A percentile compares a stretch with the other conserved stretches of the same genome.
Evolutionary conservation across 2,113 vertebrate species (phyloP).

Genomic region (Poeciliopsis occidentalis): DNA sequence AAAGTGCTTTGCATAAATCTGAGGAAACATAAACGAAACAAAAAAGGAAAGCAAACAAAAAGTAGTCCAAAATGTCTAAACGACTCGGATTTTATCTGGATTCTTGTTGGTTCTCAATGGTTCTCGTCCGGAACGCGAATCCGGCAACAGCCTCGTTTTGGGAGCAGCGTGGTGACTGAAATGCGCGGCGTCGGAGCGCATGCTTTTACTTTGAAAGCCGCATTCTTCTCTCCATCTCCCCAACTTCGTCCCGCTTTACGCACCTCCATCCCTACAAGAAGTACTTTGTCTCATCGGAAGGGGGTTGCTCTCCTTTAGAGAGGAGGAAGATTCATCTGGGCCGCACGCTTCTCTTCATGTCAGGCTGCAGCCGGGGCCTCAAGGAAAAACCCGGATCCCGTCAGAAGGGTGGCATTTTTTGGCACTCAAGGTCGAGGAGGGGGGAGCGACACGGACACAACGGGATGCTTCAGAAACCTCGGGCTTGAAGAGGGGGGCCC

Average conservation of each 20-base stretch:
- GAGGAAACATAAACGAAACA: too few relatives aligned
- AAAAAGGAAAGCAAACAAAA: too few relatives aligned
- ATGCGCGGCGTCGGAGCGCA: background rate
- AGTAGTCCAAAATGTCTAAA: too few relatives aligned
- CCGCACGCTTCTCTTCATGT: conserved; percentile 12
- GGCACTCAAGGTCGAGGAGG: background rate
- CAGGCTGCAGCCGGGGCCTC: conserved; percentile 2
- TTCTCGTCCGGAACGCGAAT: too few relatives aligned
- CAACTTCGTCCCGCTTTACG: background rate
- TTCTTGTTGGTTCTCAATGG: too few relatives aligned
- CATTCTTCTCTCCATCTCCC: background rate
- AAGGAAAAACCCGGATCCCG: background rate
- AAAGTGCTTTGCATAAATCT: too few relatives aligned
- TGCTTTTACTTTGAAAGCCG: conserved; percentile 23
- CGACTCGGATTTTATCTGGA: fast-evolving
- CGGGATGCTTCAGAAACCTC: conserved; percentile 25
- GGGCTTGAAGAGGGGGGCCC: background rate
- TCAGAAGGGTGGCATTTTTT: background rate
- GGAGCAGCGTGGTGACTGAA: too few relatives aligned
- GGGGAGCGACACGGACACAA: background rate
- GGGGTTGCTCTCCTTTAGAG: conserved; percentile 7
- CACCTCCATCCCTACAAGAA: conserved; percentile 31
- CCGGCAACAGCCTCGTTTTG: too few relatives aligned
- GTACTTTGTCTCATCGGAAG: conserved; percentile 52
- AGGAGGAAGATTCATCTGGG: conserved; percentile 22